A percentile compares a stretch with the other conserved stretches of the same genome.
Conservation (phyloP, 2,888 invertebrate genomes). For the Hylaea fasciaria region DNA sequence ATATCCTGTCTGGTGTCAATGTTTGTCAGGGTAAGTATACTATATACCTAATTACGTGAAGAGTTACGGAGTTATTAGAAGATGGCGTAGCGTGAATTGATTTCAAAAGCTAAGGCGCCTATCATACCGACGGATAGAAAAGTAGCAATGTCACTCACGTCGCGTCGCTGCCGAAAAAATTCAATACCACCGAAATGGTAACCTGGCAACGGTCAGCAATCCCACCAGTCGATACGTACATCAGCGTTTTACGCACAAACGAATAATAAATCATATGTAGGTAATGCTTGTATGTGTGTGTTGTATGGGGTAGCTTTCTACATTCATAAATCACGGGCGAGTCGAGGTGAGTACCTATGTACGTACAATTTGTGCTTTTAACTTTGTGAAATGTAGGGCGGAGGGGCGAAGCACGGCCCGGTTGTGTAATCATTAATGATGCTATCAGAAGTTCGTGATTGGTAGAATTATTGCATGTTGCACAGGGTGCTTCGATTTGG, state of each 20-base stretch:
- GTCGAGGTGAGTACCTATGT: constrained; percentile 47
- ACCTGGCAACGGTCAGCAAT: constrained; percentile 55
- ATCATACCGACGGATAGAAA: neutral
- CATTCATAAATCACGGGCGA: constrained; percentile 54
- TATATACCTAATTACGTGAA: too few relatives aligned
- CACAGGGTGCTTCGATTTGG: constrained; percentile 17
- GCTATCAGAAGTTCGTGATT: constrained; percentile 28
- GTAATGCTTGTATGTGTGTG: constrained; percentile 53
- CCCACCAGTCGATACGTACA: constrained; percentile 45
- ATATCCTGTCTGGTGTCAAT: too few relatives aligned
- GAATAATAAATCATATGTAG: constrained; percentile 56
- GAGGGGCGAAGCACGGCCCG: constrained; percentile 8
- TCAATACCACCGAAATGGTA: constrained; percentile 53
- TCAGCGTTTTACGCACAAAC: constrained; percentile 53
- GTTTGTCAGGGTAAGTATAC: too few relatives aligned
- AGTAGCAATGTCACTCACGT: neutral
- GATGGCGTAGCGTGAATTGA: too few relatives aligned
- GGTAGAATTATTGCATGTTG: constrained; percentile 21
- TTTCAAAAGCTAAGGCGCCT: too few relatives aligned
- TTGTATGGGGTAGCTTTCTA: constrained; percentile 41
- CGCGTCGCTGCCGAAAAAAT: constrained; percentile 34
- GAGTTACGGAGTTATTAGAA: too few relatives aligned
- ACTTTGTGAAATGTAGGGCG: constrained; percentile 24
- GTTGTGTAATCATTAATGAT: constrained; percentile 32
- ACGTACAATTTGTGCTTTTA: constrained; percentile 31